Evolutionary conservation across 2,797 vertebrate species (phyloP), one percentile per base, ranked within the genome.

Genomic region (Acanthurus leucopareius): DNA sequence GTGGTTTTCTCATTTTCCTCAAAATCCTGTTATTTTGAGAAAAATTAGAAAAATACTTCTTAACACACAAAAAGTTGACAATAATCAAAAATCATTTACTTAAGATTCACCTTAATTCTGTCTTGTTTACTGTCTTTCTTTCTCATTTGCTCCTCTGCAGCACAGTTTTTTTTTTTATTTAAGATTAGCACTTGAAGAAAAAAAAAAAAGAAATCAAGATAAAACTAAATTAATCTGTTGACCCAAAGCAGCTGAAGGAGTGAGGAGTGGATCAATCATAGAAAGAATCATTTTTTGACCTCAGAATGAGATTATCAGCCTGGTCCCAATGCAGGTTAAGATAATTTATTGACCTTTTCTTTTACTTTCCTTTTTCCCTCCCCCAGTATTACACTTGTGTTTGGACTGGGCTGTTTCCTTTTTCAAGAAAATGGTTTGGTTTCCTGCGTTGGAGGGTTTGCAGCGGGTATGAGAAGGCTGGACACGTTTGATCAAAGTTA

Each of bases 401-500:
- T 71, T 19, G 49, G 66, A 80, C 59, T 32, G 3, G 73, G 73
- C 49, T 16, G 22, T 42, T 40, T 4, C n/a, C 49, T 16, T 35
- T 71, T n/a, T 44, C 28, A 28, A 4, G 4, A 28, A 11, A 19
- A 17, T 4, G 56, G 79, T 89, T 84, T 11, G 64, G 65, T 67
- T 72, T 58, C 61, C 73, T 67, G 73, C 5, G 13, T 17, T 14
- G 40, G 82, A 77, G 80, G 89, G 86, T 77, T 82, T n/a, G 87
- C 84, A 83, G 83, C 72, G 71, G 90, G 91, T 92, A 84, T 28
- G 63, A 87, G 25, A 69, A 85, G 86, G n/a, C 85, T 76, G 84
- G 87, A 73, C 58, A 16, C 66, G 75, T 58, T 84, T 38, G 61
- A 77, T 64, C 45, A 4, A 45, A 54, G 65, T 40, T 3, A 38